These are phyloP conservation scores for Ammospiza nelsoni DNA, from an alignment of 2,113 vertebrate genomes.

Conservation along the genomic window DNA sequence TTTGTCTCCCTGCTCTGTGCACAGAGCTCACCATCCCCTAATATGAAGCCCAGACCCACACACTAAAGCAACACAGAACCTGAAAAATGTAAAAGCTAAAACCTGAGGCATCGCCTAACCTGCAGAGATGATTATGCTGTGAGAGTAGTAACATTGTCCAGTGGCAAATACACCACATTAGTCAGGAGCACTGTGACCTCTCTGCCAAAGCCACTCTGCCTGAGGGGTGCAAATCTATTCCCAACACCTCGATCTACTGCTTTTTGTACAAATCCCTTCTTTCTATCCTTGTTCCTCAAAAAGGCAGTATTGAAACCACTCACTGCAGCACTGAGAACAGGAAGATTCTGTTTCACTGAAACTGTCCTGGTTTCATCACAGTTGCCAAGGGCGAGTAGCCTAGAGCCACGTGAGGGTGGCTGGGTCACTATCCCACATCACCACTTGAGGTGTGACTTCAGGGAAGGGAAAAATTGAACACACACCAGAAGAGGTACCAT, in stretches of 20 bases:
- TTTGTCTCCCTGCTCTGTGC: no score
- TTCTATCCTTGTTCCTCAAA: neutral
- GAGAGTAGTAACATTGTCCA: neutral
- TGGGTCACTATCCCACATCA: neutral
- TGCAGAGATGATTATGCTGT: neutral
- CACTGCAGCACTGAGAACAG: neutral
- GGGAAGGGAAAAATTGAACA: neutral
- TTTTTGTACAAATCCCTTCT: neutral
- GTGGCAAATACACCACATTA: fast-evolving
- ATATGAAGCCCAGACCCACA: neutral
- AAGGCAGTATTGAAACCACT: neutral
- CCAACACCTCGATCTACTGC: neutral
- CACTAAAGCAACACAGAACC: neutral
- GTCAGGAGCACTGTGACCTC: neutral
- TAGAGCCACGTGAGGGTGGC: fast-evolving
- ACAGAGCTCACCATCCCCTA: neutral
- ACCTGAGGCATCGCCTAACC: neutral
- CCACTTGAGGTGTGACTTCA: neutral
- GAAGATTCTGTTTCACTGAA: neutral
- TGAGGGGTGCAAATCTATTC: neutral
- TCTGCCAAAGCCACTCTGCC: neutral
- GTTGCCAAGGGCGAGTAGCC: neutral
- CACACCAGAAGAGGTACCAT: neutral
- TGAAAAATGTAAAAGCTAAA: neutral
- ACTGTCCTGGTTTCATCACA: fast-evolving